Evolutionary conservation across 2,797 vertebrate species (phyloP), one percentile per base, ranked within the genome.

Genomic region (Odontamblyopus lacepedii): DNA sequence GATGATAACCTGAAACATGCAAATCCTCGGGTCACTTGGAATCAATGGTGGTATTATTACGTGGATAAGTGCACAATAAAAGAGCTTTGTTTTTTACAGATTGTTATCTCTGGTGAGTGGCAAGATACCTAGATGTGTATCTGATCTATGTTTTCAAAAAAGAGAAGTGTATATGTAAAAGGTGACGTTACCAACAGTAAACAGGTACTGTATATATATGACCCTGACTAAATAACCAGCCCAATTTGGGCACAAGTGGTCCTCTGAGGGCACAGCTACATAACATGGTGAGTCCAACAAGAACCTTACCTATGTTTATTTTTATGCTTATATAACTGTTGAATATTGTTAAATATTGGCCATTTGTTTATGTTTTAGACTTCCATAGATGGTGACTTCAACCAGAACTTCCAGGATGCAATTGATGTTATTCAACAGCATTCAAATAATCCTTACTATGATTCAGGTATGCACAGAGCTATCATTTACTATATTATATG

Each of bases 401-500:
- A 95, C 78, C 96, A 98, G 72, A 94, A 95, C 66, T 96, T 98
- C 27, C 95, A 98, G 89, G 98, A 99, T 83, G 97, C 96, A 0
- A 95, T 98, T n/a, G 96, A 99, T 72, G 94, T 98, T 35, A 92
- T 99, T 85, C 95, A 96, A 67, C 94, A 96, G 29, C 95, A 98
- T 80, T 96, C 96, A 4, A 74, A 89, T 18, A 89, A 89, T 72
- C 89, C 92, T 29, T 95, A 93, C 26, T 93, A 89, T 38, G 84
- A 92, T 6, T 78, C 94, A 92, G 96, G 97, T 98, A 94, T 51
- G 64, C 12, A 62, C 30, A 19, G 13, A 62, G 9, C 60, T 30
- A 35, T 62, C 30, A 62, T 19, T 62, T 6, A 32, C 15, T 19
- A 57, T 44, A 13, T 44, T 13, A 44, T 15, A 44, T 44, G 41